A percentile compares a stretch with the other conserved stretches of the same genome.
Evolutionary conservation across 2,888 invertebrate species (phyloP).

Genomic region (Leptodirus hochenwartii): DNA sequence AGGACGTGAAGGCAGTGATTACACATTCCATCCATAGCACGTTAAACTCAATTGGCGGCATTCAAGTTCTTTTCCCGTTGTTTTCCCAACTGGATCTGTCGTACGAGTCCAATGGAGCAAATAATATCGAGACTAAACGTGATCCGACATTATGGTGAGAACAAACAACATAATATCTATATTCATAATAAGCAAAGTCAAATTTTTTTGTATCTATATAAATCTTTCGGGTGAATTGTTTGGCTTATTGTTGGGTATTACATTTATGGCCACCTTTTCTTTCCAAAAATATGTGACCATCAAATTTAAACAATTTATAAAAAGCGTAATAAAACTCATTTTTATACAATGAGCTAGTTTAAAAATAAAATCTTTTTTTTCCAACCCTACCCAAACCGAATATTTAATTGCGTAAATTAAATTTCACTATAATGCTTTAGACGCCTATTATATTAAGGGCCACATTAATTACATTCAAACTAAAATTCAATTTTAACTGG

Average conservation of each 20-base stretch:
- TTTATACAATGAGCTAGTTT: too few relatives aligned
- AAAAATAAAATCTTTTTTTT: too few relatives aligned
- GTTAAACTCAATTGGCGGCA: slow-evolving; percentile 95
- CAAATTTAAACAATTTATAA: too few relatives aligned
- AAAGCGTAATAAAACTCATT: too few relatives aligned
- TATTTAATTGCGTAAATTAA: too few relatives aligned
- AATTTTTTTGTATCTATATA: not conserved
- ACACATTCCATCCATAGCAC: slow-evolving; percentile 99
- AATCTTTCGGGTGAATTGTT: not conserved
- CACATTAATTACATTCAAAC: too few relatives aligned
- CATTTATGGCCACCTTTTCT: not conserved
- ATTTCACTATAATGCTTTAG: too few relatives aligned
- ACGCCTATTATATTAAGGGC: too few relatives aligned
- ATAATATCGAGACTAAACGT: slow-evolving; percentile 59
- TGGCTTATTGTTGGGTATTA: slow-evolving; percentile 3
- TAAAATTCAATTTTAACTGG: too few relatives aligned
- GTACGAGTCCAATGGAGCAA: slow-evolving; percentile 58
- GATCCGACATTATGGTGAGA: slow-evolving; percentile 78
- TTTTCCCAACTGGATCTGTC: slow-evolving; percentile 95
- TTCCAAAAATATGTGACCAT: too few relatives aligned
- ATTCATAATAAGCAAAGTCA: slow-evolving; percentile 2
- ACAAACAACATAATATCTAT: slow-evolving; percentile 3
- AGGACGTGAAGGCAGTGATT: slow-evolving; percentile 98
- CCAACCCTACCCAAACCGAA: too few relatives aligned
- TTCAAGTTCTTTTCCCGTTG: slow-evolving; percentile 92